A percentile compares a stretch with the other conserved stretches of the same genome.
phyloP scores from a whole-genome alignment of 1,140 invertebrate genomes.

The Macrobrachium nipponense region DNA sequence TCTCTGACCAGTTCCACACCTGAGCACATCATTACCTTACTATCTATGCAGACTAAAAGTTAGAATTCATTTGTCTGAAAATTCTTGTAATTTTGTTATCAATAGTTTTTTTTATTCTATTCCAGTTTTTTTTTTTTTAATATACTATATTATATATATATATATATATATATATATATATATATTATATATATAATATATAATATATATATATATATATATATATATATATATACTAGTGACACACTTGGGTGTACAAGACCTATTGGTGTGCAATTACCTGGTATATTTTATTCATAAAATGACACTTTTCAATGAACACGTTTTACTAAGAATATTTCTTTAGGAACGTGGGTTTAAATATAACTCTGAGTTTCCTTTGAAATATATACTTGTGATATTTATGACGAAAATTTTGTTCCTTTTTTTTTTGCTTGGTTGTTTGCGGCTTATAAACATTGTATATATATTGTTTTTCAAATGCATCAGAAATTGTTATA shows the following conservation, averaged over 20 bases:
- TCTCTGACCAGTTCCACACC: no score
- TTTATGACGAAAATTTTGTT: no score
- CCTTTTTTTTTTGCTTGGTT: no score
- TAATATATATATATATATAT: constrained; percentile 20
- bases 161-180: constrained; percentile 3
- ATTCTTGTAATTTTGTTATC: background rate
- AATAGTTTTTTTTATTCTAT: background rate
- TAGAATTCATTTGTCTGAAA: background rate
- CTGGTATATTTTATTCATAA: background rate
- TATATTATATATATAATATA: background rate
- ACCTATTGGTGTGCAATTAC: background rate
- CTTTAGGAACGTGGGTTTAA: no score
- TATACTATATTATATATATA: background rate
- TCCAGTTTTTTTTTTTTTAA: background rate
- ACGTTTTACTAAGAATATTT: no score
- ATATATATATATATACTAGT: background rate
- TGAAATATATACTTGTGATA: no score
- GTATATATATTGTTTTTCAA: no score
- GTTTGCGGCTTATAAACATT: no score
- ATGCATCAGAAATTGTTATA: no score
- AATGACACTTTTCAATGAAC: background rate
- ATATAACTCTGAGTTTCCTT: no score
- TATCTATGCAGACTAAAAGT: no score
- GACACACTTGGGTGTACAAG: background rate
- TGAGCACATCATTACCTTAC: no score